phyloP scores from a whole-genome alignment of 2,888 invertebrate genomes.

The Sepioteuthis lessoniana region DNA sequence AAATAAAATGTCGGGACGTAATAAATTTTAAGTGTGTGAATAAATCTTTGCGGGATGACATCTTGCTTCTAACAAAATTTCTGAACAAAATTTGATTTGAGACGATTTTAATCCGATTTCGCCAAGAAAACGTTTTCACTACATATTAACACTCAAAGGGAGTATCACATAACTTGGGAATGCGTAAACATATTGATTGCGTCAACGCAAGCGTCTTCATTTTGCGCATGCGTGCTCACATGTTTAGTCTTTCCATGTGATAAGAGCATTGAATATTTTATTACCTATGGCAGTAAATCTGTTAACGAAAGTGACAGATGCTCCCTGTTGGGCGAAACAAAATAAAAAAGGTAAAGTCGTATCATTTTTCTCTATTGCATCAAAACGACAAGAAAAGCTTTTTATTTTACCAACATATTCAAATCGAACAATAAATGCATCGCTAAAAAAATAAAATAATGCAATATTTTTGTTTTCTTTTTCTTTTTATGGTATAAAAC shows the following conservation, averaged over 20 bases:
- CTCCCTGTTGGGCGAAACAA: not conserved
- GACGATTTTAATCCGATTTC: too few species aligned
- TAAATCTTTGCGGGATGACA: too few species aligned
- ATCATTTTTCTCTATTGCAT: not conserved
- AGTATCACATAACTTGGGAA: not conserved
- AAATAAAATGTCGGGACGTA: too few species aligned
- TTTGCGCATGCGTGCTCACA: not conserved
- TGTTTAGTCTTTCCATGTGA: not conserved
- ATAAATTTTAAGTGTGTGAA: too few species aligned
- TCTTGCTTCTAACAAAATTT: too few species aligned
- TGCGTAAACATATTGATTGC: not conserved
- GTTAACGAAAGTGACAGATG: not conserved
- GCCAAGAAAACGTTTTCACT: too few species aligned
- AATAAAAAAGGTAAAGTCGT: not conserved
- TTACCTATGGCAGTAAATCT: not conserved
- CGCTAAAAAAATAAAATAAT: too few species aligned
- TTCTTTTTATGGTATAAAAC: too few species aligned
- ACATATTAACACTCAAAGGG: not conserved
- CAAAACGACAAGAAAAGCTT: not conserved
- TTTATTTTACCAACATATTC: not conserved
- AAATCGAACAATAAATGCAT: not conserved
- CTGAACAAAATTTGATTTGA: too few species aligned
- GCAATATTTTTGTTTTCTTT: too few species aligned
- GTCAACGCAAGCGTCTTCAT: too few species aligned
- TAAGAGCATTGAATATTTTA: not conserved